A percentile compares a stretch with the other conserved stretches of the same genome.
Evolutionary conservation across 2,113 vertebrate genomes (phyloP).

Genomic region (Phylloscopus whistleri): DNA sequence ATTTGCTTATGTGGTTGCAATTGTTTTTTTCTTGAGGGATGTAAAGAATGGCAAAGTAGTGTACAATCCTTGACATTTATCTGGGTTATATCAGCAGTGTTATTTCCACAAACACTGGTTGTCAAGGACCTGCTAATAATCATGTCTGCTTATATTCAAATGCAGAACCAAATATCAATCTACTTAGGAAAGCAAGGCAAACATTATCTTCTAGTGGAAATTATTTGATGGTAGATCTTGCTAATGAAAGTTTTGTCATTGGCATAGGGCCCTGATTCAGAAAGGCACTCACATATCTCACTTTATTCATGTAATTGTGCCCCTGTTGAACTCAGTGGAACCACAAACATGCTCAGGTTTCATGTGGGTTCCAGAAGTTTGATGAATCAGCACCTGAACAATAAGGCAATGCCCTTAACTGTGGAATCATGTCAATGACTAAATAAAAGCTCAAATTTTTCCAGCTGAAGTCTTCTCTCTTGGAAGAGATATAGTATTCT

Average conservation of each 20-base stretch:
- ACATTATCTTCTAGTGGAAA: neutral
- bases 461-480: neutral
- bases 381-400: constrained; percentile 22
- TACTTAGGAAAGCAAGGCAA: neutral
- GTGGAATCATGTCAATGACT: neutral
- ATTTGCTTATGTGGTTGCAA: neutral
- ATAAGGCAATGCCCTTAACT: neutral
- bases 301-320: neutral
- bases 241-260: neutral
- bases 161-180: neutral
- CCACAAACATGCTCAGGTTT: neutral
- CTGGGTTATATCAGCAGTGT: neutral
- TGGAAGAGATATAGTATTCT: neutral
- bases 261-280: neutral
- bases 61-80: neutral
- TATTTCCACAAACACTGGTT: neutral
- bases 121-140: neutral
- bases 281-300: neutral
- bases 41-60: neutral
- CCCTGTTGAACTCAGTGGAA: neutral
- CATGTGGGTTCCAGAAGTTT: neutral
- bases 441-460: neutral
- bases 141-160: neutral
- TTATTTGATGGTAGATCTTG: neutral
- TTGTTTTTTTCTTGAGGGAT: neutral